Conservation (phyloP, 2,113 vertebrate genomes). For the Petrocephalus zakoni region DNA sequence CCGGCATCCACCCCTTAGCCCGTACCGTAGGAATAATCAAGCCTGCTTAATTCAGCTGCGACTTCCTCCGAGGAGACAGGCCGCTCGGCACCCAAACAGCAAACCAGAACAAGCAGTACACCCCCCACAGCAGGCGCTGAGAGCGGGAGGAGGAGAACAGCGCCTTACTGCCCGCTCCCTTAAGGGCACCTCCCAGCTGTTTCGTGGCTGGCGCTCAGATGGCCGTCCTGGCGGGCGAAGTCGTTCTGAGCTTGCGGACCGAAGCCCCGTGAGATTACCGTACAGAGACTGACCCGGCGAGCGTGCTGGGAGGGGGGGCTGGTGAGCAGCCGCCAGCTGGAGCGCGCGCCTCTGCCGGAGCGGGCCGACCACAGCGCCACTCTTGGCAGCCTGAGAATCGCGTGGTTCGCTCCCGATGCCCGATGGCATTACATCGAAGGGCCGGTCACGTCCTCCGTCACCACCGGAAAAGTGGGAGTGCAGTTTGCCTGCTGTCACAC, state of each 20-base stretch:
- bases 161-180: background rate
- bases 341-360: too few species aligned
- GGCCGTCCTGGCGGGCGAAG: slow-evolving; percentile 25
- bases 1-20: background rate
- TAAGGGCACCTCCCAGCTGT: background rate
- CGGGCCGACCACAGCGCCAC: background rate
- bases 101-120: background rate
- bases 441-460: background rate
- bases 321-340: background rate
- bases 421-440: background rate
- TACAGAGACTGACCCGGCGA: background rate
- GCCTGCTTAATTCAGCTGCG: background rate
- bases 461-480: background rate
- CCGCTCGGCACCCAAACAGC: background rate
- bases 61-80: background rate
- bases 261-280: too few species aligned
- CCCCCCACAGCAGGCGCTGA: too few species aligned
- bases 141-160: background rate
- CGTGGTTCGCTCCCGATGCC: background rate
- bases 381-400: background rate
- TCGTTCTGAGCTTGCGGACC: slow-evolving; percentile 22
- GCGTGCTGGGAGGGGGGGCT: background rate
- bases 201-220: slow-evolving; percentile 30
- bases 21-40: background rate
- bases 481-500: background rate